Evolutionary conservation across 92 coral and sea anemone genomes (phyloP).

Genomic region (Ricordea florida): DNA sequence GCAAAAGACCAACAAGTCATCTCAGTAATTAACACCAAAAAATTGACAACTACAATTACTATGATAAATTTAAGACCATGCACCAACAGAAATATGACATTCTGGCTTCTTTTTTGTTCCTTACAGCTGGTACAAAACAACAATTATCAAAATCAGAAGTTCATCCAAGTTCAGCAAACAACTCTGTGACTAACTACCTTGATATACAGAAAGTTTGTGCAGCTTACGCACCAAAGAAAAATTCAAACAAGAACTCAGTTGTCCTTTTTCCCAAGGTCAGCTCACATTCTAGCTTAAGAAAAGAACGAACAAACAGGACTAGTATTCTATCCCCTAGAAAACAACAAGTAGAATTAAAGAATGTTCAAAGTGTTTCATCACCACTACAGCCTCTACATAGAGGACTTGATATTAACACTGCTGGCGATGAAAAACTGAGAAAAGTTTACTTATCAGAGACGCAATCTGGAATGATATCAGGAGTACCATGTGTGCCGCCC

Average conservation of each 20-base stretch:
- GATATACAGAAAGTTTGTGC: constrained; percentile 48
- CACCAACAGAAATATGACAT: too few species aligned
- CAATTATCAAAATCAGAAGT: neutral
- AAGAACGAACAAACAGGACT: neutral
- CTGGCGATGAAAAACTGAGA: constrained; percentile 54
- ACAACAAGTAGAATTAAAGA: constrained; percentile 8
- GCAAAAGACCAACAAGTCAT: too few species aligned
- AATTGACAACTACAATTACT: too few species aligned
- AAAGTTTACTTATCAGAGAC: constrained; percentile 86
- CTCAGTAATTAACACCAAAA: too few species aligned
- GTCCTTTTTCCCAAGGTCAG: constrained; percentile 72
- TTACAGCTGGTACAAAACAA: constrained; percentile 14
- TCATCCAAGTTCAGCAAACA: neutral
- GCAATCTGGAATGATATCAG: constrained; percentile 84
- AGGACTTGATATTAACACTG: neutral
- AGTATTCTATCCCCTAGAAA: constrained; percentile 13
- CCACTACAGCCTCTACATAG: constrained; percentile 29
- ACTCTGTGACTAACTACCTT: constrained; percentile 23
- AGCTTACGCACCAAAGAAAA: constrained; percentile 55
- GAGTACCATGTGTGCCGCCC: constrained; percentile 94
- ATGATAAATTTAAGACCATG: too few species aligned
- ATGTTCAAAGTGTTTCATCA: neutral
- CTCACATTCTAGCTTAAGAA: constrained; percentile 16
- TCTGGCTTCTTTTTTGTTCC: too few species aligned
- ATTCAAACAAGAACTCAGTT: constrained; percentile 19